Percentiles rank a stretch among this genome's conserved stretches.
Evolutionary conservation across 2,888 invertebrate species (phyloP).

Genomic region (Diadegma fenestrale): DNA sequence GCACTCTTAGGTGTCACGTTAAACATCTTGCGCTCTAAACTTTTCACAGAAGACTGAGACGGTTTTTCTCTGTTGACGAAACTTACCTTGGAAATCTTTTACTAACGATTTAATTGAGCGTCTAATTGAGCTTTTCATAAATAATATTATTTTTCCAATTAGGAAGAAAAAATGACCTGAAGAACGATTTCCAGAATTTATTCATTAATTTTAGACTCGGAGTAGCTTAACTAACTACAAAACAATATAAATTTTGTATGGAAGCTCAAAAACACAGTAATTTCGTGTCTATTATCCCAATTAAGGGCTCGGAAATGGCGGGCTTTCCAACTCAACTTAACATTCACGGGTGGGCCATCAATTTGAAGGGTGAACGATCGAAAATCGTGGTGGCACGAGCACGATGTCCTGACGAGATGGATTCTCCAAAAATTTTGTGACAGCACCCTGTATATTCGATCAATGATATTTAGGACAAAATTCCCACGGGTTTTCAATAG

Average conservation of each 20-base stretch:
- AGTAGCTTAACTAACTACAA: not conserved
- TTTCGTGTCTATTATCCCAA: not conserved
- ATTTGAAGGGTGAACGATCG: not conserved
- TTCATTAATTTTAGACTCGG: not conserved
- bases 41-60: not conserved
- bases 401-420: not conserved
- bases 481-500: not conserved
- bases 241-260: not conserved
- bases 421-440: not conserved
- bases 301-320: not conserved
- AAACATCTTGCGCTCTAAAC: conserved; percentile 21
- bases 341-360: not conserved
- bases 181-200: no score
- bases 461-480: not conserved
- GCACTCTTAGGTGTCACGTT: conserved; percentile 57
- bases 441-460: not conserved
- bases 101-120: not conserved
- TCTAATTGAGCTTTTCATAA: not conserved
- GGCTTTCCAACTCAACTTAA: not conserved
- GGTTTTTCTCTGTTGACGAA: not conserved
- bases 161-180: not conserved
- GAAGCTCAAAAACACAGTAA: not conserved
- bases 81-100: not conserved
- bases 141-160: not conserved
- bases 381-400: not conserved